Conservation (phyloP, 2,888 invertebrate genomes). For the Eucera pruinosa region DNA sequence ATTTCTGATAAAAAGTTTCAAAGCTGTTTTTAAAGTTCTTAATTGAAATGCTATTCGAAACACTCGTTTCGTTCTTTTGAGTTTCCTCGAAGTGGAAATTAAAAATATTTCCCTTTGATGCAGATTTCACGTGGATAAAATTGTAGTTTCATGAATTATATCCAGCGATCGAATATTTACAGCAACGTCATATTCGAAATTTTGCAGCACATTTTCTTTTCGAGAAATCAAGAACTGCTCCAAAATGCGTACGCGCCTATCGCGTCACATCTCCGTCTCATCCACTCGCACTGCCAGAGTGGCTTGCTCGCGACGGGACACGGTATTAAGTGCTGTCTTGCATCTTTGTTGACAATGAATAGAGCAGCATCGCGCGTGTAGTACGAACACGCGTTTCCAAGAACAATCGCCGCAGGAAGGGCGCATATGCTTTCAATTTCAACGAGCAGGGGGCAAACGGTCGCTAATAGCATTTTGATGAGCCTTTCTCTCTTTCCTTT, state of each 20-base stretch:
- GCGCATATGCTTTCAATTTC: constrained; percentile 41
- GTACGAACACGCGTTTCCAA: constrained; percentile 30
- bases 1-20: too few species aligned
- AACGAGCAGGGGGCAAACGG: constrained; percentile 50
- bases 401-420: constrained; percentile 34
- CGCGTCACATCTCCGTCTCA: not conserved
- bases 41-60: too few species aligned
- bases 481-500: not conserved
- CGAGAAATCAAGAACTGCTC: not conserved
- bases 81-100: too few species aligned
- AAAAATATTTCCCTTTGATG: too few species aligned
- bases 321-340: constrained; percentile 17
- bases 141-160: too few species aligned
- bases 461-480: constrained; percentile 65
- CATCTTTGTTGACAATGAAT: constrained; percentile 39
- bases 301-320: not conserved
- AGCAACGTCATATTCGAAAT: not conserved
- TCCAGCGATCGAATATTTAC: too few species aligned
- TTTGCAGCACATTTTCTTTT: not conserved
- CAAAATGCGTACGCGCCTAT: not conserved
- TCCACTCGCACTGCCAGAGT: not conserved
- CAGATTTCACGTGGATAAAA: too few species aligned
- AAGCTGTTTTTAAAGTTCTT: too few species aligned
- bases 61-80: too few species aligned
- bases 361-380: constrained; percentile 10